Base-by-base conservation (phyloP, 2,888 invertebrate genomes). In the Dolichopus griseipennis region DNA sequence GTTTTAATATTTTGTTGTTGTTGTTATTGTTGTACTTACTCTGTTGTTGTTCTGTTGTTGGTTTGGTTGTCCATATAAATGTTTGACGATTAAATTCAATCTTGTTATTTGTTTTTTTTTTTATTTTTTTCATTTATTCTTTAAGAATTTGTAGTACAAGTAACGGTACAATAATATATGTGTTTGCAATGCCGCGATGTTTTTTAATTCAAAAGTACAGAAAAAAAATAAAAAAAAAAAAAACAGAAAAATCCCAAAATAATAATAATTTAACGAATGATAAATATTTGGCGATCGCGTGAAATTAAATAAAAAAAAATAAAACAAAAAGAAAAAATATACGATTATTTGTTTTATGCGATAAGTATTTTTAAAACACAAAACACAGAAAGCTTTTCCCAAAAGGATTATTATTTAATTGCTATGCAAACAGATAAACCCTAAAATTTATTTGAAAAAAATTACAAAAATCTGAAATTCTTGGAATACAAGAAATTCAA, bases 131-230 rank as follows among this genome's bases (percentile, higher is more conserved):
- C 15, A 6, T 52, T 52, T 52, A 12, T 52, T 52, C 15, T 15
- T 52, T 6, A 18, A 52, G 52, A 52, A 52, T 52, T 52, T 52
- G 52, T 52, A 52, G 52, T 52, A n/a, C 52, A 52, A 52, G 18
- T 52, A 52, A 52, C 52, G 52, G 52, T 52, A 52, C 15, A 41
- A 52, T 18, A 52, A 52, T 52, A 52, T 52, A 52, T 52, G 52
- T 52, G 52, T 52, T 52, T 52, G 52, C n/a, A 52, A 52, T 52
- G 52, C 52, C 9, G 15, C 15, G 52, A 52, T 41, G 41, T 41
- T 41, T 41, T 41, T 41, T 41, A 41, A 41, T 41, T 41, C 15
- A 41, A 41, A 41, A 41, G 27, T 27, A 27, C 27, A 27, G 27
- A 27, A 27, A 37, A 37, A 8, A 37, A 37, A 8, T 7, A 37